Evolutionary conservation across 2,888 invertebrate genomes (phyloP), one percentile per base, ranked within the genome.

Genomic region (Tuta absoluta): DNA sequence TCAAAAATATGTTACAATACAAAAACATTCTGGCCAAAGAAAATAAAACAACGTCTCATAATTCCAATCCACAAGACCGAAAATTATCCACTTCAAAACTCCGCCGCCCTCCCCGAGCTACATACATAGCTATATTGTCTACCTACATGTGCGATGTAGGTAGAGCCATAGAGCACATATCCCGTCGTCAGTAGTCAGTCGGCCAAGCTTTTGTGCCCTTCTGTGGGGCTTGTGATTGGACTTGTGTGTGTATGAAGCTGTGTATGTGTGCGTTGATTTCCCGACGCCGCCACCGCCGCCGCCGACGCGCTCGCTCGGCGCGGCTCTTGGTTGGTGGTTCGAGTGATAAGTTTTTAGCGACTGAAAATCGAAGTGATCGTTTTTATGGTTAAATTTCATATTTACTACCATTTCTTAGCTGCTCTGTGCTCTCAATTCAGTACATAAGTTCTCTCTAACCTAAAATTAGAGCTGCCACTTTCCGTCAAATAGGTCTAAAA

Each of bases 221-320:
- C 78, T 75, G 77, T 77, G 77, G 76, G 78, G 77, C 61, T 71
- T 68, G 69, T 69, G 70, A 71, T 78, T 73, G 51, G 12, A 14
- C 14, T 7, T 23, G 71, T 65, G 68, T 70, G 60, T 66, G 65
- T 60, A 45, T 58, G 63, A 63, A n/a, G 19, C 14, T 62, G 41
- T 62, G n/a, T 10, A 38, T 86, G 85, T 86, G 86, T 90, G 88
- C 80, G 90, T 89, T 89, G 91, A 90, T 90, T 90, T 89, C 85
- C 87, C 88, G 89, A 66, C 75, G 82, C 63, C 75, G 17, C 51
- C 51, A 23, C 56, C 75, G 82, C 63, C 75, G 17, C 51, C 51
- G 51, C 56, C 33, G 33, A 56, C 56, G 56, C 75, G 82, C 64
- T 69, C 75, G 73, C 77, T 78, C 79, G 82, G 80, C 76, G 75